These are phyloP conservation scores for Xiphophorus couchianus DNA, from an alignment of 2,113 vertebrate genomes.

Conservation along the genomic window DNA sequence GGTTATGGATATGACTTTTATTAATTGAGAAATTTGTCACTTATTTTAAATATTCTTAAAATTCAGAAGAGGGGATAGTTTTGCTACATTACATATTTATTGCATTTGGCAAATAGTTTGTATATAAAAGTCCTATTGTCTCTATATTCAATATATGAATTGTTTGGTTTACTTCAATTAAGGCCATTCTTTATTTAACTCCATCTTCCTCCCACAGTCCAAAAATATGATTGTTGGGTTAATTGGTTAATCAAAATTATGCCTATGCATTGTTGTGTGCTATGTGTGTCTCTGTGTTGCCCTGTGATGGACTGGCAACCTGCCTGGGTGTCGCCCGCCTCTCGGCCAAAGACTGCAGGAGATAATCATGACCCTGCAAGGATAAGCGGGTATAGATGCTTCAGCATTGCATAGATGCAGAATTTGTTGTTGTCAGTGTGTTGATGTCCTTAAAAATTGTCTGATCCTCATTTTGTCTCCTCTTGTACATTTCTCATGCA, in stretches of 20 bases:
- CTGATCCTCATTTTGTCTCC: constrained; percentile 16
- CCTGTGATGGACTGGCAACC: neutral
- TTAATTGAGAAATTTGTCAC: too few relatives aligned
- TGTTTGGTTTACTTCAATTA: too few relatives aligned
- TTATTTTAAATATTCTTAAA: too few relatives aligned
- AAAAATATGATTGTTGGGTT: neutral
- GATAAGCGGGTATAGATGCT: neutral
- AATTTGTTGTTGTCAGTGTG: neutral
- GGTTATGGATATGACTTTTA: too few relatives aligned
- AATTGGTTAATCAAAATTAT: neutral
- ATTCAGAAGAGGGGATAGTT: too few relatives aligned
- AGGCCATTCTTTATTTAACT: too few relatives aligned
- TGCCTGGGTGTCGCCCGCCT: neutral
- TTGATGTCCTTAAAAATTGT: constrained; percentile 9
- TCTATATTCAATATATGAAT: too few relatives aligned
- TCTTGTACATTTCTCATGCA: constrained; percentile 12
- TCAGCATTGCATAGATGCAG: neutral
- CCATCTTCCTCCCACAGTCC: neutral
- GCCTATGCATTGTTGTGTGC: neutral
- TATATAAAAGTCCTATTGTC: too few relatives aligned
- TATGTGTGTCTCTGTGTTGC: neutral
- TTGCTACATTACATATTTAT: neutral
- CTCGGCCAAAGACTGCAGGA: neutral
- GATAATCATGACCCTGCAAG: neutral
- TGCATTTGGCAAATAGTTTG: neutral